Percentiles rank a stretch among this genome's conserved stretches.
Conservation (phyloP, 2,797 vertebrate species). For the Rallus crepitans region DNA sequence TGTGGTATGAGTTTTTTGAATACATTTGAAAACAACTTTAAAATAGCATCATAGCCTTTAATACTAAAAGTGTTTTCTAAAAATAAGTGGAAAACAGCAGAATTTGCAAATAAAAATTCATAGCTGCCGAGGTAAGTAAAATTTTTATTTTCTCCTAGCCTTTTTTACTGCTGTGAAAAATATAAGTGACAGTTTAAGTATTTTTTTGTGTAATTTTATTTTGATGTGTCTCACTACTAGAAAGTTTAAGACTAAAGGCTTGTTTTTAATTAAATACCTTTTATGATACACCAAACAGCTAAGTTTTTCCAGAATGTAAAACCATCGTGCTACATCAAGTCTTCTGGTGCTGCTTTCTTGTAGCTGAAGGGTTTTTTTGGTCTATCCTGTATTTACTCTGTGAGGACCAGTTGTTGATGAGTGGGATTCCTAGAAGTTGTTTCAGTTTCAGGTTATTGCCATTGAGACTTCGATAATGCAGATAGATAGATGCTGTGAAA, state of each 20-base stretch:
- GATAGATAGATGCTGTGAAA: not conserved
- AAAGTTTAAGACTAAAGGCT: not conserved
- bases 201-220: not conserved
- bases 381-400: not conserved
- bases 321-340: not conserved
- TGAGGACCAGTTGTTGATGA: not conserved
- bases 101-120: not conserved
- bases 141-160: not conserved
- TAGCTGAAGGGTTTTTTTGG: not conserved
- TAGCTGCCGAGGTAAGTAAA: not conserved
- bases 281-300: not conserved
- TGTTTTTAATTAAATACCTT: not conserved
- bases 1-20: not conserved
- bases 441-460: not conserved
- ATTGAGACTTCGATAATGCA: not conserved
- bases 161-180: not conserved
- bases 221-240: not conserved
- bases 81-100: not conserved
- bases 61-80: not conserved
- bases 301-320: not conserved
- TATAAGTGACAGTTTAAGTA: not conserved
- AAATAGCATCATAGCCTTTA: not conserved
- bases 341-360: not conserved
- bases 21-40: not conserved
- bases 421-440: not conserved